Evolutionary conservation across 2,797 vertebrate species (phyloP), one percentile per base, ranked within the genome.

Genomic region (Enteromius viviparus): DNA sequence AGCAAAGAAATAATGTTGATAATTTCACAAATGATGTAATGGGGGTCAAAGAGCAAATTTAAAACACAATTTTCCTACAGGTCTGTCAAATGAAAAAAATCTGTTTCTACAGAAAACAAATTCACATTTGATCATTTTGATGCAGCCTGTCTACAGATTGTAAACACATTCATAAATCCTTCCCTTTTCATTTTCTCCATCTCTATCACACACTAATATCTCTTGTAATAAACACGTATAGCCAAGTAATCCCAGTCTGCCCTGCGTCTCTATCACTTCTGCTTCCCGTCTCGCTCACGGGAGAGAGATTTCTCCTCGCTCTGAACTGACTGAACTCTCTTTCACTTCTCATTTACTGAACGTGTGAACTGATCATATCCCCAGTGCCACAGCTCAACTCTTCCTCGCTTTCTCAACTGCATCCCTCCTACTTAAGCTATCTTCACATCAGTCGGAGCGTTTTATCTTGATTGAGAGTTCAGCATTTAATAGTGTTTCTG

Each of bases 301-400:
- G 32, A 65, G 70, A 51, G 45, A 65, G 62, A 66, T 86, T 37
- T 62, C 40, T 82, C 42, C 65, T 85, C 55, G 84, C 78, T 62
- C 51, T 80, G 29, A 83, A 71, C 26, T 84, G 23, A 34, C 17
- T 76, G 74, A 86, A 86, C 82, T 84, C 49, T 72, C 70, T 69
- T 75, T 83, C 85, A 71, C 77, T 83, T 83, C 75, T 78, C 75
- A 71, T 71, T 83, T 83, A 71, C 42, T 64, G 75, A 78, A 83
- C 2, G 53, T 78, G 66, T 78, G 65, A 78, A 83, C 49, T 26
- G 65, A 23, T 83, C 65, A 10, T 7, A 32, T 83, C 81, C 71
- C 77, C 78, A 47, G 53, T 80, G 40, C 65, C 74, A 23, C 76
- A 19, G 45, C 40, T 70, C 34, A 81, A 80, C 66, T 85, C 40